A percentile compares a stretch with the other conserved stretches of the same genome.
Evolutionary conservation across 2,113 vertebrate genomes (phyloP).

Genomic region (Peromyscus polionotus): DNA sequence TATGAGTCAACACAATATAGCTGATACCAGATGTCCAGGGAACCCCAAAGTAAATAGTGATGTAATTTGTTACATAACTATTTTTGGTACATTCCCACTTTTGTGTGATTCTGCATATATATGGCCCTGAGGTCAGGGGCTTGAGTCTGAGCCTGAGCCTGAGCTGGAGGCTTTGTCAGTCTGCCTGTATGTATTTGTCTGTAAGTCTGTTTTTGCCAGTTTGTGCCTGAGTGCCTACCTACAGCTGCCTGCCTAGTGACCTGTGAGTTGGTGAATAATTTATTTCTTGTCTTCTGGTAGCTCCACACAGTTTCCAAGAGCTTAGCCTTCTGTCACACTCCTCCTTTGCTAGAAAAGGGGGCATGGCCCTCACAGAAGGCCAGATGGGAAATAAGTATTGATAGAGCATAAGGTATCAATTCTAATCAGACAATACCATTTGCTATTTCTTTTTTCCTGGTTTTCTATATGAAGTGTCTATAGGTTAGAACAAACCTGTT

Average conservation of each 20-base stretch:
- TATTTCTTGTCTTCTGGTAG: not conserved
- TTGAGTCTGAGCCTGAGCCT: not conserved
- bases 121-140: no score
- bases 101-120: not conserved
- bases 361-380: not conserved
- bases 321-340: not conserved
- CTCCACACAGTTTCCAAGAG: not conserved
- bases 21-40: not conserved
- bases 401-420: not conserved
- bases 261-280: not conserved
- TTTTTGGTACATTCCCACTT: not conserved
- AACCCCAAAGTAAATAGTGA: not conserved
- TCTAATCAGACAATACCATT: slow-evolving; percentile 30
- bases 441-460: slow-evolving; percentile 44
- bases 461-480: slow-evolving; percentile 6
- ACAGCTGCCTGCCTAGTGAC: not conserved
- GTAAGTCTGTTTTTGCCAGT: not conserved
- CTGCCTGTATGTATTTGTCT: no score
- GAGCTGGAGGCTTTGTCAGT: not conserved
- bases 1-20: not conserved
- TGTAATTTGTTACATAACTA: not conserved
- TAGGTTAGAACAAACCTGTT: not conserved
- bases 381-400: not conserved
- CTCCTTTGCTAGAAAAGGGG: not conserved
- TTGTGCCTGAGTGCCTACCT: no score